Conservation (phyloP, 1,140 invertebrate genomes). For the Hylyphantes graminicola region DNA sequence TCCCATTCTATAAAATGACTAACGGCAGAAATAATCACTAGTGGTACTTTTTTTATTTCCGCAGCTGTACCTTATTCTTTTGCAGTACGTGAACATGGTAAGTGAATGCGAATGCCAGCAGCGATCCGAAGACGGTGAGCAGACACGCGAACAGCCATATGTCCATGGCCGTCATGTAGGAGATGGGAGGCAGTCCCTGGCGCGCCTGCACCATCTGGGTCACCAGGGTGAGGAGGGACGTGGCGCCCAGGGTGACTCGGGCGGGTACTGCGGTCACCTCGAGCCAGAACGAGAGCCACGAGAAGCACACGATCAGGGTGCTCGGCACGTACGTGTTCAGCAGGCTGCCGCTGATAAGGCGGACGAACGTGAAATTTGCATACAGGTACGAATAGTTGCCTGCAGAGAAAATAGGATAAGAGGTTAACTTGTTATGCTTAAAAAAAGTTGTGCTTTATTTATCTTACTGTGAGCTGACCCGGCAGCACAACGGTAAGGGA, state of each 20-base stretch:
- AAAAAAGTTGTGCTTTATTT: no score
- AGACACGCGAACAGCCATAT: constrained; percentile 65
- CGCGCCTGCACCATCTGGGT: constrained; percentile 61
- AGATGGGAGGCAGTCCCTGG: constrained; percentile 54
- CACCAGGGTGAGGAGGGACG: constrained; percentile 62
- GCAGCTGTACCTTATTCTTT: not conserved
- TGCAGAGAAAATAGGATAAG: not conserved
- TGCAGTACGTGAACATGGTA: constrained; percentile 10
- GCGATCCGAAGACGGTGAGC: constrained; percentile 67
- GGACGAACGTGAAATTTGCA: constrained; percentile 61
- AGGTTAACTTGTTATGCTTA: no score
- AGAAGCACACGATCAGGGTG: constrained; percentile 60
- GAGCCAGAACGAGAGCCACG: constrained; percentile 68
- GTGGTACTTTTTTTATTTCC: no score
- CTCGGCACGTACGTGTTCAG: constrained; percentile 63
- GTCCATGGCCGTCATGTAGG: constrained; percentile 64
- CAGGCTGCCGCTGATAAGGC: constrained; percentile 57
- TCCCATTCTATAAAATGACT: no score
- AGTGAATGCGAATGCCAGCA: constrained; percentile 67
- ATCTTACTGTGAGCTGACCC: no score
- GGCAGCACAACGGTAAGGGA: no score
- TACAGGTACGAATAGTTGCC: constrained; percentile 60
- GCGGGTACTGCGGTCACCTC: constrained; percentile 68
- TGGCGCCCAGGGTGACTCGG: constrained; percentile 65
- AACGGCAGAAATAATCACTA: no score